These are phyloP conservation scores for Teleogryllus occipitalis DNA, from an alignment of 1,140 invertebrate species.

Conservation along the genomic window DNA sequence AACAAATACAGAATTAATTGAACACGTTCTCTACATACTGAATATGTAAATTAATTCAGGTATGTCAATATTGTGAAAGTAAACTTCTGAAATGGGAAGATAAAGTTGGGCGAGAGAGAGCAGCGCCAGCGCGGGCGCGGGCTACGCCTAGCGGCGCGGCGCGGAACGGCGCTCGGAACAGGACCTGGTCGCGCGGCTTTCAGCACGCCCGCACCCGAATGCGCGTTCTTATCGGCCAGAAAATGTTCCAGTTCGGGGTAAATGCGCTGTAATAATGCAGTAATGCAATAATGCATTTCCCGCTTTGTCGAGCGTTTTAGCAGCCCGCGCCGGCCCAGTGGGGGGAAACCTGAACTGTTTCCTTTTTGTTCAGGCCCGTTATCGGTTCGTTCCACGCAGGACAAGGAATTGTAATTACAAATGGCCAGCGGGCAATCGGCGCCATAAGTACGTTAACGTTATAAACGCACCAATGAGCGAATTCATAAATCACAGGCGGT, in stretches of 20 bases:
- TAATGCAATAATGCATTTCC: neutral
- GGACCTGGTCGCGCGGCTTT: neutral
- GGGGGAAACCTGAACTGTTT: neutral
- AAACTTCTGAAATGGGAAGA: neutral
- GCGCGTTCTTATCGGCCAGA: neutral
- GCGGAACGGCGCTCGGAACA: too few relatives aligned
- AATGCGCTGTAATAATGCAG: neutral
- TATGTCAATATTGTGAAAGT: slow-evolving; percentile 1
- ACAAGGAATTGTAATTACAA: neutral
- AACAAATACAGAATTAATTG: slow-evolving; percentile 1
- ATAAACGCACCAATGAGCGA: neutral
- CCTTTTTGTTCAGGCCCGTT: neutral
- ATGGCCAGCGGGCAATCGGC: neutral
- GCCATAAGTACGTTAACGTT: neutral
- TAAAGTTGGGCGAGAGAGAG: neutral
- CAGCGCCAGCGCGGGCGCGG: too few relatives aligned
- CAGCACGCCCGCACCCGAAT: neutral
- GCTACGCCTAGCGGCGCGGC: too few relatives aligned
- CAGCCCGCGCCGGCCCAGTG: neutral
- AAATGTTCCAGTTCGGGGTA: neutral
- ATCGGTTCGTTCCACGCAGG: neutral
- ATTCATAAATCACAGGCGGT: neutral
- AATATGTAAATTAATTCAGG: slow-evolving; percentile 6
- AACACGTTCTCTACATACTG: neutral
- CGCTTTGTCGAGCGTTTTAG: neutral